Percentiles rank a stretch among this genome's conserved stretches.
Evolutionary conservation across 2,797 vertebrate genomes (phyloP).

Genomic region (Remorina albescens): DNA sequence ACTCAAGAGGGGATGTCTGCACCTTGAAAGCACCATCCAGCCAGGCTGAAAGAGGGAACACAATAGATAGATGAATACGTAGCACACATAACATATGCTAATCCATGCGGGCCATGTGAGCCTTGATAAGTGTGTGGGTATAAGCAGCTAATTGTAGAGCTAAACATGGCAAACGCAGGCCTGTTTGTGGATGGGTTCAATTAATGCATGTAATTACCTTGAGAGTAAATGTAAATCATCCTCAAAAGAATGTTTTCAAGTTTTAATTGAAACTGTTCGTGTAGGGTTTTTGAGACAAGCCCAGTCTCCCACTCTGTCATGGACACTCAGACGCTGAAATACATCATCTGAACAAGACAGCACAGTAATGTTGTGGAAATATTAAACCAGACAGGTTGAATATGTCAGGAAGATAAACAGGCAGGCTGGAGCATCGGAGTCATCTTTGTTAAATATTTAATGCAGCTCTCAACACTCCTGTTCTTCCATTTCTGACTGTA

Average conservation of each 20-base stretch:
- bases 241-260: constrained; percentile 53
- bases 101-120: constrained; percentile 45
- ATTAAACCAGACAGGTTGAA: neutral
- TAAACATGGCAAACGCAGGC: constrained; percentile 29
- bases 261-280: constrained; percentile 42
- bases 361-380: constrained; percentile 10
- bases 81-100: constrained; percentile 49
- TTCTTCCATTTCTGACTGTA: constrained; percentile 11
- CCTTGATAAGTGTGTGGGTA: constrained; percentile 37
- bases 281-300: constrained; percentile 8
- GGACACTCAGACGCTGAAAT: neutral
- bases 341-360: neutral
- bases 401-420: constrained; percentile 13
- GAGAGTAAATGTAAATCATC: constrained; percentile 42
- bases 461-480: constrained; percentile 12
- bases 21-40: constrained; percentile 58
- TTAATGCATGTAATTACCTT: constrained; percentile 56
- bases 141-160: constrained; percentile 31
- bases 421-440: constrained; percentile 7
- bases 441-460: constrained; percentile 37
- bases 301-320: neutral
- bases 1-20: constrained; percentile 62
- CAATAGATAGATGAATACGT: constrained; percentile 55
- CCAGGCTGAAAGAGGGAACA: constrained; percentile 42
- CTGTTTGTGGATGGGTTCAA: constrained; percentile 52